Base-by-base conservation (phyloP, 1,140 invertebrate species). In the Trialeurodes vaporariorum region DNA sequence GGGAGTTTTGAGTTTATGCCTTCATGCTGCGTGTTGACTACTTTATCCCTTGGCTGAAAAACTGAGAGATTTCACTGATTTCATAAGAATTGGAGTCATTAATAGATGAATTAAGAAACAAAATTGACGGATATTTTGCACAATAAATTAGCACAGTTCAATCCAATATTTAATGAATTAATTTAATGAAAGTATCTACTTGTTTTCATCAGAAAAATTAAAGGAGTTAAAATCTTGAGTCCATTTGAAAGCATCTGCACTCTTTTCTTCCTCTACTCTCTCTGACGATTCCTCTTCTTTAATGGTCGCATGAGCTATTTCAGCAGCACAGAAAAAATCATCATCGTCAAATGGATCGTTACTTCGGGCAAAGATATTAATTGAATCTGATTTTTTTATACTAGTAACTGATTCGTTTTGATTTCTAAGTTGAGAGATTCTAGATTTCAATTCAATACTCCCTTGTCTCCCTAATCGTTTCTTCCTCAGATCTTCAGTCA, bases 301-400 rank as follows among this genome's bases (percentile, higher is more conserved):
- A 49, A 49, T 49, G 34, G 34, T 49, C 5, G 34, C 34, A 49
- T 49, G 34, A 5, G 34, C 34, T 49, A 9, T 49, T 17, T 49
- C 34, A 49, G 34, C 34, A 49, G 84, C 87, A 73, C 91, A 92
- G 77, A 93, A 93, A 72, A 9, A 5, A 49, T 91, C 90, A 70
- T 93, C 90, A 66, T 91, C 89, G 70, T 90, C 88, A 76, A 93
- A 93, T 2, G 91, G 91, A 81, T 93, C 91, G 73, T 82, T 86
- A 72, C 87, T 83, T 59, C 89, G 82, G 5, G 85, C 85, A 77
- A 93, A 93, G 71, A 93, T 93, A 76, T 92, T 93, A 22, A 92
- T 86, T 1, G 91, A 92, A 74, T 92, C 90, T 0, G 90, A 92
- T 77, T 93, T 93, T 72, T 78, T 79, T 9, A 49, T 5, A 49